Percentiles rank a stretch among this genome's conserved stretches.
phyloP scores from a whole-genome alignment of 2,797 vertebrate genomes.

The Myripristis murdjan region DNA sequence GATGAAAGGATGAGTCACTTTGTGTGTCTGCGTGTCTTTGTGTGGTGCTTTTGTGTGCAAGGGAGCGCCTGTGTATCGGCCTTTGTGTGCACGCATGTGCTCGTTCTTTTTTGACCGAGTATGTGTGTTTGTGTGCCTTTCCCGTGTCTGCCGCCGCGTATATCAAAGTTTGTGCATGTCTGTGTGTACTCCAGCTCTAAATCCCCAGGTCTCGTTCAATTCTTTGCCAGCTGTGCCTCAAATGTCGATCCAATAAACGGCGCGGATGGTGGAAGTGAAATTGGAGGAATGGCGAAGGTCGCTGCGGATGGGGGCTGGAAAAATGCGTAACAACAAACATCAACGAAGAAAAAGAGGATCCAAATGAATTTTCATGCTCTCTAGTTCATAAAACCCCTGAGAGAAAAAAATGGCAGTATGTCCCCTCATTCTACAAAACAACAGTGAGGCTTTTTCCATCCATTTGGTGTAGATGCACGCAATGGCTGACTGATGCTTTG shows the following conservation, averaged over 20 bases:
- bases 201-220: constrained; percentile 3
- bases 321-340: constrained; percentile 50
- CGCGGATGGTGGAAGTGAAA: constrained; percentile 24
- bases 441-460: constrained; percentile 56
- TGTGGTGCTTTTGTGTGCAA: not conserved
- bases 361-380: constrained; percentile 46
- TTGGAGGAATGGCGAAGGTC: constrained; percentile 54
- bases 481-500: constrained; percentile 71
- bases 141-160: not conserved
- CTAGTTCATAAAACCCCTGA: constrained; percentile 41
- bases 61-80: not conserved
- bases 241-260: constrained; percentile 50
- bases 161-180: not conserved
- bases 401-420: constrained; percentile 34
- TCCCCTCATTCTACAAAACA: constrained; percentile 66
- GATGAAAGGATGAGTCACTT: too few relatives aligned
- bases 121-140: constrained; percentile 17
- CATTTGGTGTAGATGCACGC: constrained; percentile 59
- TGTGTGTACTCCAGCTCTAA: constrained; percentile 20
- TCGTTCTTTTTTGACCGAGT: not conserved
- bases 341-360: constrained; percentile 24
- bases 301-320: constrained; percentile 46
- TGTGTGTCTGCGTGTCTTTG: constrained; percentile 18
- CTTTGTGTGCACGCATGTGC: not conserved
- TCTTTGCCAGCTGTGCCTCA: constrained; percentile 28